A percentile compares a stretch with the other conserved stretches of the same genome.
phyloP scores from a whole-genome alignment of 2,888 invertebrate genomes.

The Eupithecia insigniata region DNA sequence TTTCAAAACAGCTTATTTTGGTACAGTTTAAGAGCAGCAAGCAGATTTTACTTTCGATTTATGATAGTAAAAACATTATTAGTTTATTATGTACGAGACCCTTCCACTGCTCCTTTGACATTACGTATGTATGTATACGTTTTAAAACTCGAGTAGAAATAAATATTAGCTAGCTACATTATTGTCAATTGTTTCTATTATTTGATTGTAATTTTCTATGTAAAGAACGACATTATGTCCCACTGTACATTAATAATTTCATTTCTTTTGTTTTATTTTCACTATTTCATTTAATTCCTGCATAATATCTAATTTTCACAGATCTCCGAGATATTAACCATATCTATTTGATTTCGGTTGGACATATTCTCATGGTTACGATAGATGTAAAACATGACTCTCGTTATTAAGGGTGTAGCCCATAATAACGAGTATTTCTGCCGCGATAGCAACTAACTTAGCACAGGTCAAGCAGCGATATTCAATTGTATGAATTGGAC shows the following conservation, averaged over 20 bases:
- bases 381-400: not conserved
- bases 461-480: not conserved
- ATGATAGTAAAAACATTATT: not conserved
- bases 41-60: not conserved
- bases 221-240: no score
- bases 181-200: no score
- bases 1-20: constrained; percentile 20
- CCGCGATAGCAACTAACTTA: not conserved
- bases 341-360: no score
- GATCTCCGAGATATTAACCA: not conserved
- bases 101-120: not conserved
- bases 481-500: not conserved
- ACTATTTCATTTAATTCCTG: no score
- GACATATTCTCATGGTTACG: no score
- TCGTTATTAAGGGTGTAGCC: no score
- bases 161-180: no score
- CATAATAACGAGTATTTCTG: no score
- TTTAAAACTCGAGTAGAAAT: not conserved
- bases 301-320: not conserved
- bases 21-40: not conserved
- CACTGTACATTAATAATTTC: no score
- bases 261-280: no score
- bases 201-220: no score
- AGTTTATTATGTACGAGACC: not conserved
- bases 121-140: not conserved